phyloP scores from a whole-genome alignment of 2,888 invertebrate genomes.

The Deroplatys truncata region DNA sequence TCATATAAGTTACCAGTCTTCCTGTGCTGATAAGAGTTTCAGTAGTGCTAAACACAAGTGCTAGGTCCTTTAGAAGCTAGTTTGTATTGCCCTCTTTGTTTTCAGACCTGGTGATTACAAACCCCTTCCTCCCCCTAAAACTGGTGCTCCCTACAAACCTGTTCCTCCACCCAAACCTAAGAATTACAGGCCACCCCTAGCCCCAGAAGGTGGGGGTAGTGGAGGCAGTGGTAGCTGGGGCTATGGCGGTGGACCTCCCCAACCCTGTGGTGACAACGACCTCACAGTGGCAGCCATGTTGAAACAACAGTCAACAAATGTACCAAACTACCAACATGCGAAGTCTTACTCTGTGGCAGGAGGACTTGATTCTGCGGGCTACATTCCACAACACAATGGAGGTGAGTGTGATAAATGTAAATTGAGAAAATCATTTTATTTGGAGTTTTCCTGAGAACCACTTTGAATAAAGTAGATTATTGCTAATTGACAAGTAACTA shows the following conservation, averaged over 20 bases:
- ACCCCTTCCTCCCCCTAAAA: slow-evolving; percentile 37
- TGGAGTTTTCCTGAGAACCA: too few relatives aligned
- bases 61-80: not conserved
- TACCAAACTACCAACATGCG: slow-evolving; percentile 44
- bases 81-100: not conserved
- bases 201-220: slow-evolving; percentile 30
- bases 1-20: not conserved
- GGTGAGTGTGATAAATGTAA: slow-evolving; percentile 37
- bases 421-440: too few relatives aligned
- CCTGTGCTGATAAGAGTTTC: not conserved
- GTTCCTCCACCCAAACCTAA: slow-evolving; percentile 91
- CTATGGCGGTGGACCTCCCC: not conserved
- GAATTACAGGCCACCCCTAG: slow-evolving; percentile 74
- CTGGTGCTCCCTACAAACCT: slow-evolving; percentile 65
- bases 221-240: slow-evolving; percentile 24
- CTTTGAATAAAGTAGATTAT: too few relatives aligned
- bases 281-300: not conserved
- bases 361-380: slow-evolving; percentile 40
- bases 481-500: too few relatives aligned
- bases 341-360: slow-evolving; percentile 49
- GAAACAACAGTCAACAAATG: slow-evolving; percentile 9
- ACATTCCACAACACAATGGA: slow-evolving; percentile 49
- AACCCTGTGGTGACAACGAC: slow-evolving; percentile 1
- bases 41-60: not conserved
- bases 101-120: slow-evolving; percentile 32